Evolutionary conservation across 2,113 vertebrate genomes (phyloP), one percentile per base, ranked within the genome.

Genomic region (Apistogramma diplotaenia): DNA sequence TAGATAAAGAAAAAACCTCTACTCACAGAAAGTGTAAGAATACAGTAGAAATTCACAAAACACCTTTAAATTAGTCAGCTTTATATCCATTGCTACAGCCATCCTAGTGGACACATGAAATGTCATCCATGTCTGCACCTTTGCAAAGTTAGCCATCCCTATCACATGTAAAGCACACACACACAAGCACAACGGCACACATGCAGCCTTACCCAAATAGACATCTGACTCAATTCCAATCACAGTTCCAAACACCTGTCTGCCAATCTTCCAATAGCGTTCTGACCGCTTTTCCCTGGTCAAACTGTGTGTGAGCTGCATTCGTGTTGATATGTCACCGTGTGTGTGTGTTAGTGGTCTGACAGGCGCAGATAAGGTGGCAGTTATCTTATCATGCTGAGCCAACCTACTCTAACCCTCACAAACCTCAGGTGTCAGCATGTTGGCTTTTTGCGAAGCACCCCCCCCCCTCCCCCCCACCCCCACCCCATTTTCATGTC

Each of bases 331-430:
- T 61, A 72, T 84, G 83, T 90, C 71, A 43, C 31, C 6, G 54
- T 75, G 74, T 65, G 56, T 78, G 62, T 80, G 79, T 81, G 76
- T 78, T 76, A 70, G 78, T 76, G 70, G 89, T 87, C 89, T 93
- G 93, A 93, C 87, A 21, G 75, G 67, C 60, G 55, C 81, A 82
- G 92, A 94, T 93, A 93, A 92, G 92, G 87, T 81, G 76, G 89
- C 85, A 87, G 80, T 90, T 93, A 92, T 92, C 90, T 90, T 90
- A 90, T 91, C 89, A 27, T 60, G 65, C 84, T 62, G 84, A 86
- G 86, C 91, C 87, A 90, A 93, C 84, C 87, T 82, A 40, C 71
- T 86, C 88, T 76, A 84, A 76, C 83, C 86, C 81, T 80, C 57
- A 31, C 89, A 88, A 78, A 86, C 88, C 92, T 87, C 90, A 84